Evolutionary conservation across 2,888 invertebrate species (phyloP), one percentile per base, ranked within the genome.

Genomic region (Dryomyza anilis): DNA sequence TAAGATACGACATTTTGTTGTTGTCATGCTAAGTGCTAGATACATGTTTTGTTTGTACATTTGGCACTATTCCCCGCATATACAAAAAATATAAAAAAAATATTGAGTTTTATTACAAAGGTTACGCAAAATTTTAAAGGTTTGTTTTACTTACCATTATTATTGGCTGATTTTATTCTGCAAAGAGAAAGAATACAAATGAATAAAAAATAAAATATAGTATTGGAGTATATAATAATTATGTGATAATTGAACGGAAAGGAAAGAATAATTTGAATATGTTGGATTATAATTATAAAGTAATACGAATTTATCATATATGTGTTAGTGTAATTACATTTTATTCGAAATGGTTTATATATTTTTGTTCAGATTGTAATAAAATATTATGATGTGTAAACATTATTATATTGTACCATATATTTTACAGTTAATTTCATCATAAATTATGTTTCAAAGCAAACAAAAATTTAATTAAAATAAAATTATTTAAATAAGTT

Each of bases 141-240:
- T 60, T 46, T 33, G 55, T 36, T 33, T 33, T 53, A 82, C 83
- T 82, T 80, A 83, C 83, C 83, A 75, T 83, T 84, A 72, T 79
- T 81, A 77, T 83, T 84, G 68, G 81, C 78, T 74, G 83, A 82
- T 78, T 84, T 83, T 76, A 83, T 81, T 82, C 83, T 83, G 84
- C 61, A 80, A 82, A 72, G 73, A 77, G 69, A 73, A 71, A 69
- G 63, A 36, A 61, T 25, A 59, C 62, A 69, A 48, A 67, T 36
- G 63, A 21, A 65, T 30, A 57, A 52, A 65, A 45, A 36, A 69
- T 65, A 70, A 69, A 69, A 68, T 69, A 65, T 64, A 69, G 66
- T 69, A 69, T 65, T 67, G 65, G 48, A 72, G 70, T 69, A 71
- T 63, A 69, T 67, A 65, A 61, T 63, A 48, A 69, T 10, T 39